These are phyloP conservation scores for Cathartes aura DNA, from an alignment of 2,113 vertebrate species.

Conservation along the genomic window DNA sequence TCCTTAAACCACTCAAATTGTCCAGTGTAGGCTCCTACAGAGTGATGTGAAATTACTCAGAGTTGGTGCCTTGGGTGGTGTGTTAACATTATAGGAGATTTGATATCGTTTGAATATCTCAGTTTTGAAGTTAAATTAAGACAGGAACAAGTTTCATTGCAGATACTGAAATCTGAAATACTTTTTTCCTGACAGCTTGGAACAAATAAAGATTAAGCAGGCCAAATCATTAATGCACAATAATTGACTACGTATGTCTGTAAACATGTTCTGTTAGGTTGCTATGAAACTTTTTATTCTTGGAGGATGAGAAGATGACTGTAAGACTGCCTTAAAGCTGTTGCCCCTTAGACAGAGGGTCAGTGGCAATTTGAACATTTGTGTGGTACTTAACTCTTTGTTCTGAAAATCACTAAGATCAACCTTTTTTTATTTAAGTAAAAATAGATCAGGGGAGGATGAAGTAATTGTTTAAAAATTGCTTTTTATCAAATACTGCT, in stretches of 20 bases:
- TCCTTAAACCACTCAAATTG: not conserved
- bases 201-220: slow-evolving; percentile 1
- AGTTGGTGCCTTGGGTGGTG: not conserved
- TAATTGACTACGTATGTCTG: slow-evolving; percentile 23
- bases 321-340: not conserved
- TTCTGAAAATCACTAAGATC: not conserved
- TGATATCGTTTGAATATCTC: not conserved
- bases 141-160: not conserved
- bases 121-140: not conserved
- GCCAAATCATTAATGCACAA: slow-evolving; percentile 41
- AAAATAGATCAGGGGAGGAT: not conserved
- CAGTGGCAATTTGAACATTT: not conserved
- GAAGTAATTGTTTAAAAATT: not conserved
- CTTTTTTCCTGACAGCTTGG: slow-evolving; percentile 26
- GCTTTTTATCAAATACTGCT: not conserved
- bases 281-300: slow-evolving; percentile 39
- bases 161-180: slow-evolving; percentile 17
- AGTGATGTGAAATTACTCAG: not conserved
- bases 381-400: not conserved
- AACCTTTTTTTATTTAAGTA: not conserved
- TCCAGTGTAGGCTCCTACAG: not conserved
- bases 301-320: not conserved
- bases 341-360: not conserved
- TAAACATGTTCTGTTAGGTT: slow-evolving; percentile 61
- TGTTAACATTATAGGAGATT: not conserved